phyloP scores from a whole-genome alignment of 2,797 vertebrate species.

The Lacerta agilis region DNA sequence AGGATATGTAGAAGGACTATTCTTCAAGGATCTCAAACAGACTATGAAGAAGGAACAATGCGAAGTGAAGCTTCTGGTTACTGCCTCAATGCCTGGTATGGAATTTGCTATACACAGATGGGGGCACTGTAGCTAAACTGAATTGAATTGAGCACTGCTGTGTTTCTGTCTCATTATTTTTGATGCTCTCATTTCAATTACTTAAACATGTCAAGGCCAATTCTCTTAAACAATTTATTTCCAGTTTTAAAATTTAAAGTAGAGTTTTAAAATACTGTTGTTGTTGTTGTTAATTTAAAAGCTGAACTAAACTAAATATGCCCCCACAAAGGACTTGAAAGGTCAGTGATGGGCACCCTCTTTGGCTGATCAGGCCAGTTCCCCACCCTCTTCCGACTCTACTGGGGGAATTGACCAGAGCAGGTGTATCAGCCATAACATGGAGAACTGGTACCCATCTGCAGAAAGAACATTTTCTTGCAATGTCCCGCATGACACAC shows the following conservation, averaged over 20 bases:
- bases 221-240: conserved; percentile 41
- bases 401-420: background rate
- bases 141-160: no score
- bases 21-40: conserved; percentile 99
- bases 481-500: background rate
- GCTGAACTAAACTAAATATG: conserved; percentile 33
- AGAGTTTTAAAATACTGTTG: no score
- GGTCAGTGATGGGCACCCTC: background rate
- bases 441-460: background rate
- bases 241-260: conserved; percentile 27
- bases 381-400: no score
- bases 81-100: conserved; percentile 97
- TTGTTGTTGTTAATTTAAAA: no score
- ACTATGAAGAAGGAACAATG: conserved; percentile 99
- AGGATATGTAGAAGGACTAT: conserved; percentile 96
- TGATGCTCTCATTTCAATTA: background rate
- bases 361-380: background rate
- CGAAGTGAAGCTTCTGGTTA: conserved; percentile 97
- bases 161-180: background rate
- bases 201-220: background rate
- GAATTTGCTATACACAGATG: background rate
- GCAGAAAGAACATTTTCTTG: background rate
- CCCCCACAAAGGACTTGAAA: no score
- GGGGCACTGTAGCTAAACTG: no score
- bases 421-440: background rate